phyloP scores from a whole-genome alignment of 64 coral and sea anemone species.

The Montipora cactus region DNA sequence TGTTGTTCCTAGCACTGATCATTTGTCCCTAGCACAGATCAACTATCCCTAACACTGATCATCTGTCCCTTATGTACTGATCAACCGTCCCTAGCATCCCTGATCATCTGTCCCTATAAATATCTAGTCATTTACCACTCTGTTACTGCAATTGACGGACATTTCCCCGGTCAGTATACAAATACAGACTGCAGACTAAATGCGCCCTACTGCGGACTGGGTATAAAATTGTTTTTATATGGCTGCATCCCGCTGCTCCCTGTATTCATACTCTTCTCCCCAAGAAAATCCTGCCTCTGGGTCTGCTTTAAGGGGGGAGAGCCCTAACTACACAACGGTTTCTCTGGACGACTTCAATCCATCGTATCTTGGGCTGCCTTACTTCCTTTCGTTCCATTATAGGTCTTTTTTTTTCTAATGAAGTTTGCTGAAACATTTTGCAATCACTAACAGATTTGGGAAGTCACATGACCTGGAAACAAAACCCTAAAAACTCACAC shows the following conservation, averaged over 20 bases:
- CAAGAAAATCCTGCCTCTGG: background rate
- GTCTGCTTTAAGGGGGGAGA: background rate
- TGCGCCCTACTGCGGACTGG: background rate
- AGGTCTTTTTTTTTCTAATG: background rate
- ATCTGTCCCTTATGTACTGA: background rate
- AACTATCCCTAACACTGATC: background rate
- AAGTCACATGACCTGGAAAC: no score
- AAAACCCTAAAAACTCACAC: no score
- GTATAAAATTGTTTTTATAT: background rate
- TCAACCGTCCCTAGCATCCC: background rate
- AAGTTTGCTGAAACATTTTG: no score
- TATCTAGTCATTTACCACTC: background rate
- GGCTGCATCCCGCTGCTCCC: background rate
- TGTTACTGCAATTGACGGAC: constrained; percentile 1
- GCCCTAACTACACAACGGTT: background rate
- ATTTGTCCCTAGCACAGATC: background rate
- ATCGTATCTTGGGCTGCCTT: constrained; percentile 5
- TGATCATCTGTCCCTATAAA: background rate
- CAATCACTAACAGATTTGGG: no score
- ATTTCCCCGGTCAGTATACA: no score
- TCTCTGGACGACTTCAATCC: background rate
- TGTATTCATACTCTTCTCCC: background rate
- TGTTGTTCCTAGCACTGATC: background rate
- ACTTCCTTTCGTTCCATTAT: background rate
- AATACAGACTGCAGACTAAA: no score